Conservation (phyloP, 37 sponge, comb jelly and placozoan species). For the Halisarca cf. caerulea region DNA sequence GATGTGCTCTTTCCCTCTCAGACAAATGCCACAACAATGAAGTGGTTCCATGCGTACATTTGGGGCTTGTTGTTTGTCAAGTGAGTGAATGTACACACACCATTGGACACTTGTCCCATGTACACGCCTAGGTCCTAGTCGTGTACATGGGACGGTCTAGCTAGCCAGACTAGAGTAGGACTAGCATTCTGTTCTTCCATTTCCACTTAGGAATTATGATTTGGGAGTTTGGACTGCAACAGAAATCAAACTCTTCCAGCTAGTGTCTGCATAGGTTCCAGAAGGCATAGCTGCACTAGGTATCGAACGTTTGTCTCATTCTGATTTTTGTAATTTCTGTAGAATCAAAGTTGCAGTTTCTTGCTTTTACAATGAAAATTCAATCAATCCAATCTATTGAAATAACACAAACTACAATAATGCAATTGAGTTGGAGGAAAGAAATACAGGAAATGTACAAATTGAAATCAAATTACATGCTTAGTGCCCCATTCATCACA, state of each 20-base stretch:
- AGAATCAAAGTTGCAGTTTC: no score
- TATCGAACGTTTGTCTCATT: no score
- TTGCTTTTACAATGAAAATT: no score
- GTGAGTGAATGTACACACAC: constrained; percentile 43
- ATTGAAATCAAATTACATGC: not conserved
- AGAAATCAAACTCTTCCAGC: constrained; percentile 80
- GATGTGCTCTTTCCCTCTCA: constrained; percentile 28
- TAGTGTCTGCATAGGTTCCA: constrained; percentile 8
- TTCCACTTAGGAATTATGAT: constrained; percentile 70
- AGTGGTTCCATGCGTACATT: constrained; percentile 95
- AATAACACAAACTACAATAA: no score
- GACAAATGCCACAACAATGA: constrained; percentile 82
- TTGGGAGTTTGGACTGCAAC: constrained; percentile 96
- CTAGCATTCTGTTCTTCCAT: no score
- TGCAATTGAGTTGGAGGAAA: no score
- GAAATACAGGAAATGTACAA: no score
- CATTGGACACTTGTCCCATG: not conserved
- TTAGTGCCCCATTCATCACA: no score
- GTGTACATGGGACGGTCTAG: not conserved
- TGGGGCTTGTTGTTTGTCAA: constrained; percentile 95
- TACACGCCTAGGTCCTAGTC: not conserved
- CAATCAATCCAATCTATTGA: no score
- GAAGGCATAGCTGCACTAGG: no score
- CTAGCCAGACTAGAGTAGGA: no score
- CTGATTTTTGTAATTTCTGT: no score